Conservation (phyloP, 2,888 invertebrate species). For the Drosophila kambysellisi region DNA sequence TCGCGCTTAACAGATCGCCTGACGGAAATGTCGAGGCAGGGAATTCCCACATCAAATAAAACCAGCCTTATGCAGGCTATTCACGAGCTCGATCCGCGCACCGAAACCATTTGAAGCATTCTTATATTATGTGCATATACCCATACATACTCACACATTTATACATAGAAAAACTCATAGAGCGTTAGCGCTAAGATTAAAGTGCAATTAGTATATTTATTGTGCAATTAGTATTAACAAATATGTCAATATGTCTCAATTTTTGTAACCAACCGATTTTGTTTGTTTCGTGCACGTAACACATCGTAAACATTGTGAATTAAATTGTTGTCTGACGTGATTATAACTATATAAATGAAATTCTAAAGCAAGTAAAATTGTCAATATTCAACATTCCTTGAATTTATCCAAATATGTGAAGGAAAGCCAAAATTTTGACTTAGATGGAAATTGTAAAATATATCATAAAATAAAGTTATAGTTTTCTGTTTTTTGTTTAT, state of each 20-base stretch:
- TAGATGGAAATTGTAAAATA: not conserved
- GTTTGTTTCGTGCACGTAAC: slow-evolving; percentile 4
- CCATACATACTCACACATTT: slow-evolving; percentile 1
- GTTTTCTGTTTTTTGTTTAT: slow-evolving; percentile 1
- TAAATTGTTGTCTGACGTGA: not conserved
- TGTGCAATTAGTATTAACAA: slow-evolving; percentile 61
- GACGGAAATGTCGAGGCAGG: slow-evolving; percentile 87
- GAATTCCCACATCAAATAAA: slow-evolving; percentile 88
- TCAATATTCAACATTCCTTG: slow-evolving; percentile 18
- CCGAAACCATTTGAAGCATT: slow-evolving; percentile 82
- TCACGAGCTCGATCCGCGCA: slow-evolving; percentile 86
- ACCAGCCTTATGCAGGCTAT: slow-evolving; percentile 89
- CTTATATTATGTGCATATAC: slow-evolving; percentile 1
- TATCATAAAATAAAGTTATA: not conserved
- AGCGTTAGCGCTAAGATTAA: slow-evolving; percentile 52
- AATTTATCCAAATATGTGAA: slow-evolving; percentile 4
- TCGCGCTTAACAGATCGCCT: slow-evolving; percentile 88
- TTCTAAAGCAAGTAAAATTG: slow-evolving; percentile 4
- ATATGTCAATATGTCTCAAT: slow-evolving; percentile 15
- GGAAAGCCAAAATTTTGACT: not conserved
- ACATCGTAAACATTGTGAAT: slow-evolving; percentile 2
- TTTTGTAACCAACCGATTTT: not conserved
- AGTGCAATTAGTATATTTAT: slow-evolving; percentile 72
- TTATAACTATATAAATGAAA: slow-evolving; percentile 1
- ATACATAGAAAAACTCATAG: slow-evolving; percentile 13